phyloP scores from a whole-genome alignment of 1,140 invertebrate species.

The Oedothorax gibbosus region DNA sequence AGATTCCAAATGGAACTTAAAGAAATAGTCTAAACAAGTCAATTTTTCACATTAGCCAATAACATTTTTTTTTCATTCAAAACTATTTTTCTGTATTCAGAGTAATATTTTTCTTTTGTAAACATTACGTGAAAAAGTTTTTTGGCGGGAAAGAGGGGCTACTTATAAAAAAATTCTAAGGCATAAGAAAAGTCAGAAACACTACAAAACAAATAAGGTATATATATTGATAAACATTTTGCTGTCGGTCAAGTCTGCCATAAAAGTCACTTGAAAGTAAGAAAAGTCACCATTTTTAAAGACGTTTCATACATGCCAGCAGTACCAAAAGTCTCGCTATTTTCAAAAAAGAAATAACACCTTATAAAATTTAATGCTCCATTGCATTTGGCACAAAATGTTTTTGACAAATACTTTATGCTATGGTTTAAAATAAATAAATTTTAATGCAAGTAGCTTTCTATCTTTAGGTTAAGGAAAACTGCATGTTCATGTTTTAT shows the following conservation, averaged over 20 bases:
- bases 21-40: too few species aligned
- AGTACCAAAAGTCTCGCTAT: too few species aligned
- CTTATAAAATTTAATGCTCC: slow-evolving; percentile 51
- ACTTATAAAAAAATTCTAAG: too few species aligned
- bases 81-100: too few species aligned
- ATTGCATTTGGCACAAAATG: slow-evolving; percentile 23
- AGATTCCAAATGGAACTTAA: too few species aligned
- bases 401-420: slow-evolving; percentile 39
- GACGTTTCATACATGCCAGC: too few species aligned
- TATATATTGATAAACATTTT: background rate
- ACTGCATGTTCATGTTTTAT: slow-evolving; percentile 32
- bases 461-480: background rate
- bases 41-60: too few species aligned
- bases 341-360: background rate
- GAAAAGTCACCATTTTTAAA: too few species aligned
- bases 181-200: too few species aligned
- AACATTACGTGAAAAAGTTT: too few species aligned
- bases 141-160: background rate
- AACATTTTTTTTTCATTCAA: too few species aligned
- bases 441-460: slow-evolving; percentile 32
- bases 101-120: too few species aligned
- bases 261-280: background rate
- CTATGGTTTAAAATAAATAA: slow-evolving; percentile 25
- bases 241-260: background rate
- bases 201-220: slow-evolving; percentile 11